Evolutionary conservation across 1,140 invertebrate species (phyloP), one percentile per base, ranked within the genome.

Genomic region (Kradibia gibbosae): DNA sequence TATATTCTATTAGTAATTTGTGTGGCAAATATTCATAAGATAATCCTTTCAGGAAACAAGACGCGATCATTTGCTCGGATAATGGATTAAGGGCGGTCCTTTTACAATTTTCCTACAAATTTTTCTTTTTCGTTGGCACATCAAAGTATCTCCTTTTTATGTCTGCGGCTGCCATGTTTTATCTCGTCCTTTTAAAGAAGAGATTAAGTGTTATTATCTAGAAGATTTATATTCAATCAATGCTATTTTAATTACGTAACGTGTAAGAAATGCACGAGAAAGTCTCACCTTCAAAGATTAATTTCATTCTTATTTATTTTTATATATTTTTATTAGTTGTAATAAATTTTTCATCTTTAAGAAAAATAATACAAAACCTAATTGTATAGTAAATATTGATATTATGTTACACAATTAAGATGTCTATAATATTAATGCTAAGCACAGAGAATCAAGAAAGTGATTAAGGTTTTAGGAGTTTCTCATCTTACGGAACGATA

Each of bases 21-120:
- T 86, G 84, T 82, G 81, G 85, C 85, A 88, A 87, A 88, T 86
- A 88, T 88, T 88, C 86, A 85, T 85, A 84, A 85, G 82, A 71
- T 86, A 83, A 85, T 80, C 67, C 83, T 75, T 57, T 0, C 17
- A n/a, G 50, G 57, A 50, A 74, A 71, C 31, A n/a, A 25, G 57
- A 80, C 34, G 72, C 62, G 78, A 48, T 39, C 42, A 13, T 42
- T 36, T 50, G 60, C 80, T 78, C 42, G 82, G 65, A 62, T 88
- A 88, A 88, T 88, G 86, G 86, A 88, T 88, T 88, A 84, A 81
- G 82, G 83, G 80, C 73, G 28, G 31, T 39, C 50, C 42, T 76
- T 71, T 39, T 62, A 50, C 25, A 79, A 80, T 74, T 80, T 77
- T 57, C 22, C 57, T 55, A 60, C 70, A 82, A 82, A 80, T 73